Evolutionary conservation across 2,113 vertebrate species (phyloP).

Genomic region (Cettia cetti): DNA sequence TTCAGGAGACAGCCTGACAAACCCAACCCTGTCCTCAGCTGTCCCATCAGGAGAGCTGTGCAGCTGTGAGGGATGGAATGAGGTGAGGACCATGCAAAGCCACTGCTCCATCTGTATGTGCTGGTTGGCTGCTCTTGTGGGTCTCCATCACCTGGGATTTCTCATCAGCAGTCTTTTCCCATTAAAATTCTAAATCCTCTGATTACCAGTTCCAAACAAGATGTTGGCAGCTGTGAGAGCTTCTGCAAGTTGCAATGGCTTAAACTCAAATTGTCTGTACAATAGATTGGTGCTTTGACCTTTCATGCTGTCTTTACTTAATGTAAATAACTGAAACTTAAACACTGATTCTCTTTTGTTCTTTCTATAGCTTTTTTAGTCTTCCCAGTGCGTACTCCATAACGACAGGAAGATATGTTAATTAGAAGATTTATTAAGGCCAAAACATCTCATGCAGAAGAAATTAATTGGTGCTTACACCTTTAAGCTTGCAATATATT

Average conservation of each 20-base stretch:
- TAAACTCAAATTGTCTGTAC: not conserved
- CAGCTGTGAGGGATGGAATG: not conserved
- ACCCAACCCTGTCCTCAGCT: not conserved
- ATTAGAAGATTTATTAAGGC: conserved; percentile 82
- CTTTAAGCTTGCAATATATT: conserved; percentile 51
- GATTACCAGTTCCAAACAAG: not conserved
- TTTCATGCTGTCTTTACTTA: not conserved
- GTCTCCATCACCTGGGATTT: not conserved
- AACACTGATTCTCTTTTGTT: conserved; percentile 70
- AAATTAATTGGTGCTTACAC: conserved; percentile 61
- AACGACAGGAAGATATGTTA: conserved; percentile 83
- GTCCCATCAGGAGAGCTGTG: rapidly evolving
- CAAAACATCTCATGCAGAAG: conserved; percentile 60
- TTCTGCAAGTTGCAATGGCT: not conserved
- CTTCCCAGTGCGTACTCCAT: conserved; percentile 83
- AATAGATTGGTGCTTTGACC: not conserved
- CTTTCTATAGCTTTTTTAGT: conserved; percentile 86
- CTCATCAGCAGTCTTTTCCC: not conserved
- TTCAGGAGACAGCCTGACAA: not conserved
- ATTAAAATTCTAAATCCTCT: not conserved
- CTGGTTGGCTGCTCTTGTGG: not conserved
- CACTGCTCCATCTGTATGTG: not conserved
- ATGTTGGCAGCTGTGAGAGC: not conserved
- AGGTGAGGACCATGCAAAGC: rapidly evolving
- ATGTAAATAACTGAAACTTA: not conserved